These are phyloP conservation scores for Gymnobelideus leadbeateri DNA, from an alignment of 2,113 vertebrate genomes.

Conservation along the genomic window DNA sequence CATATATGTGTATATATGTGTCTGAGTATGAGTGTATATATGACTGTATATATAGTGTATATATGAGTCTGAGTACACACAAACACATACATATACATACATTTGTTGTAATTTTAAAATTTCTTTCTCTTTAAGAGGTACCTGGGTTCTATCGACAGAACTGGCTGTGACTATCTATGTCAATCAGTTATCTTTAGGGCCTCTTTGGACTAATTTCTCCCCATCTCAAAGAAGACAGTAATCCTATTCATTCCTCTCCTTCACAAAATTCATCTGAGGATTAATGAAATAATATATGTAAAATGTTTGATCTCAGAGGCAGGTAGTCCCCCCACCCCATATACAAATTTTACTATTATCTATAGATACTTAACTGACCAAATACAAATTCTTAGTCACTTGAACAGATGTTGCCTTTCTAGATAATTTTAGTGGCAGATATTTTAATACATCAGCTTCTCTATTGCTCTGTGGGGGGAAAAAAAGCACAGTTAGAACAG, in stretches of 20 bases:
- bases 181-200: not conserved
- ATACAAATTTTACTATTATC: constrained; percentile 43
- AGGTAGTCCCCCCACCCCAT: constrained; percentile 16
- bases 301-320: constrained; percentile 21
- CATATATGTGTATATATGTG: not conserved
- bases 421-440: constrained; percentile 29
- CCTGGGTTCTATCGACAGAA: not conserved
- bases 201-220: constrained; percentile 16
- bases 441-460: constrained; percentile 39
- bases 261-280: constrained; percentile 40
- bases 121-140: not conserved
- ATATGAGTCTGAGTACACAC: not conserved
- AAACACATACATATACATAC: not conserved
- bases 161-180: not conserved
- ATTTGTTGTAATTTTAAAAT: not conserved
- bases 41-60: not conserved
- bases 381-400: constrained; percentile 11
- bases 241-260: not conserved
- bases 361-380: constrained; percentile 23
- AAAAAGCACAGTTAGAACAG: not conserved
- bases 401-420: constrained; percentile 26
- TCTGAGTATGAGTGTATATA: not conserved
- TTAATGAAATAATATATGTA: constrained; percentile 33
- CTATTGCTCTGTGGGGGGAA: not conserved
- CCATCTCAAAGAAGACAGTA: constrained; percentile 35